Evolutionary conservation across 2,113 vertebrate species (phyloP), one percentile per base, ranked within the genome.

Genomic region (Pteruthius melanotis): DNA sequence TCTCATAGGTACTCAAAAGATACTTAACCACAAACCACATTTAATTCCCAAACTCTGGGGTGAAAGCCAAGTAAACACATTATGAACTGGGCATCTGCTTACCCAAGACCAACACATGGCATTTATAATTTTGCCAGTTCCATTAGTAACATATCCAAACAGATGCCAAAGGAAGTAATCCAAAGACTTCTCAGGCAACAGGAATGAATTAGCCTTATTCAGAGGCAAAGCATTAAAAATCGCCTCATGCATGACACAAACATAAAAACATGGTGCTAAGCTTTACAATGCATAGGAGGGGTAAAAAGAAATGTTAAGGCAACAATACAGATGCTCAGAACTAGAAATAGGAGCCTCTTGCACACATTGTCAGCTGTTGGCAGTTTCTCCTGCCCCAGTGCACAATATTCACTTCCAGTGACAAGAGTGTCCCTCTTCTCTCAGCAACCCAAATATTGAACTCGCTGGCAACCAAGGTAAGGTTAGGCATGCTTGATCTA

Each of bases 61-160:
- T 86, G 77, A 92, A 91, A 94, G 74, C 80, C 92, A 96, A 95
- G 61, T 87, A 96, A 94, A 93, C 65, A 93, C 68, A 80, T 82
- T 87, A 83, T 4, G 0, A 83, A 70, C 82, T 56, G 59, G 66
- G 71, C 84, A 95, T 88, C 89, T 96, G 91, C 87, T 89, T 94
- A 74, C 70, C 64, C 54, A 85, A 87, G 74, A 80, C 69, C 69
- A 95, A 80, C 88, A 94, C 64, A 78, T 66, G 75, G 83, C 89
- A 83, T 90, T 96, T 94, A 74, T 56, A 89, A 79, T 89, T 94
- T 90, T 94, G 90, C 87, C 91, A 89, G 92, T 89, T 90, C 74
- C 6, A 1, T 91, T 93, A 86, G 57, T 82, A 79, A 95, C 66
- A 33, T 63, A 78, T 30, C 74, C 84, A 75, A 72, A 72, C 63